phyloP scores from a whole-genome alignment of 2,113 vertebrate genomes.

The Carassius auratus region DNA sequence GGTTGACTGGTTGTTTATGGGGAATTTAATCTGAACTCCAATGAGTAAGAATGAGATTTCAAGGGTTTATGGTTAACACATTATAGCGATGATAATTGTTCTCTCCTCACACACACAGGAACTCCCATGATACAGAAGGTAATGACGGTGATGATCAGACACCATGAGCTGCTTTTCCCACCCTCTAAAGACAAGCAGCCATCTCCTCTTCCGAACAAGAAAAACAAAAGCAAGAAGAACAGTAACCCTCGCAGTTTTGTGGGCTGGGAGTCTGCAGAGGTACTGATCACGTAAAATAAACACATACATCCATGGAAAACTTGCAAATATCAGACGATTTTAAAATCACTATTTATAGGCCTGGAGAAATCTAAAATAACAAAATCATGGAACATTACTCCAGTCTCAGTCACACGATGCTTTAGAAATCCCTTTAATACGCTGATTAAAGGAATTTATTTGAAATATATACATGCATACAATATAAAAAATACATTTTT shows the following conservation, averaged over 20 bases:
- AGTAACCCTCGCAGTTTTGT: constrained; percentile 84
- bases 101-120: constrained; percentile 70
- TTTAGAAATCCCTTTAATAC: too few relatives aligned
- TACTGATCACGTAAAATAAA: constrained; percentile 5
- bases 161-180: constrained; percentile 87
- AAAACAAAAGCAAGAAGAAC: constrained; percentile 76
- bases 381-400: too few relatives aligned
- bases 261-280: constrained; percentile 90
- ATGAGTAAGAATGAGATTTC: neutral
- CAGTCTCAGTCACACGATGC: too few relatives aligned
- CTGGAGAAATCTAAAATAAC: too few relatives aligned
- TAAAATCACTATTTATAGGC: too few relatives aligned
- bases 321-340: neutral
- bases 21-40: neutral
- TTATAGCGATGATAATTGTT: neutral
- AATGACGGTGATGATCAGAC: constrained; percentile 94
- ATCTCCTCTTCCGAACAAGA: constrained; percentile 69
- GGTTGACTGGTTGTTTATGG: neutral
- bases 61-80: neutral
- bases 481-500: too few relatives aligned
- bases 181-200: constrained; percentile 77
- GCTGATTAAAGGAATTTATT: too few relatives aligned
- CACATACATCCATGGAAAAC: neutral
- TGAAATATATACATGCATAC: too few relatives aligned
- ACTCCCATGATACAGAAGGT: constrained; percentile 92